phyloP scores from a whole-genome alignment of 2,113 vertebrate genomes.

The Coptodon bakossiorum region DNA sequence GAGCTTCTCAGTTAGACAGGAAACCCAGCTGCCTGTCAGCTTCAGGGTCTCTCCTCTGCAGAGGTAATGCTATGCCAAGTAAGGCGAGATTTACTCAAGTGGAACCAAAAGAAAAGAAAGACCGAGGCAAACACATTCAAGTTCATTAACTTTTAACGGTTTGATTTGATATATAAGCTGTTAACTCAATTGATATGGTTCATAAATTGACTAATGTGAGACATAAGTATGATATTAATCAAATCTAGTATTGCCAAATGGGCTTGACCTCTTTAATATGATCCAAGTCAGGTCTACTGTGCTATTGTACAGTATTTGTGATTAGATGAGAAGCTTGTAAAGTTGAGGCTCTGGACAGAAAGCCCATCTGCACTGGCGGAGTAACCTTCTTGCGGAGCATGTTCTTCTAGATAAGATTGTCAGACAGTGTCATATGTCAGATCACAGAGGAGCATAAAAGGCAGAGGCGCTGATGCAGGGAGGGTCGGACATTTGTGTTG shows the following conservation, averaged over 20 bases:
- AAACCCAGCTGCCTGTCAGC: neutral
- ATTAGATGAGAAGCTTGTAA: neutral
- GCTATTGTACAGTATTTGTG: neutral
- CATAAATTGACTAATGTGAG: neutral
- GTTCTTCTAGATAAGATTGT: constrained; percentile 12
- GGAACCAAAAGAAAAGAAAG: neutral
- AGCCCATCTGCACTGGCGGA: neutral
- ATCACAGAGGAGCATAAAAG: constrained; percentile 7
- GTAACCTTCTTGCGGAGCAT: neutral
- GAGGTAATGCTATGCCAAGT: neutral
- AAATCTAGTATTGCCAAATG: neutral
- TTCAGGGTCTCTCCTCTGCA: neutral
- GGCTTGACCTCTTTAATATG: neutral
- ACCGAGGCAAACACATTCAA: neutral
- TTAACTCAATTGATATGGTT: neutral
- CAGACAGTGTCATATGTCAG: constrained; percentile 7
- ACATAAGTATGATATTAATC: neutral
- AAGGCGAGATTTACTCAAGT: neutral
- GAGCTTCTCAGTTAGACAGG: neutral
- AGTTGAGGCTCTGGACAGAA: neutral
- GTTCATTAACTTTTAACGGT: neutral
- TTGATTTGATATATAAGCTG: neutral
- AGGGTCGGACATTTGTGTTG: constrained; percentile 1
- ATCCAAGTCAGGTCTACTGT: neutral
- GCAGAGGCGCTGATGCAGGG: neutral